phyloP scores from a whole-genome alignment of 1,140 invertebrate genomes.

The Drosophila hydei region DNA sequence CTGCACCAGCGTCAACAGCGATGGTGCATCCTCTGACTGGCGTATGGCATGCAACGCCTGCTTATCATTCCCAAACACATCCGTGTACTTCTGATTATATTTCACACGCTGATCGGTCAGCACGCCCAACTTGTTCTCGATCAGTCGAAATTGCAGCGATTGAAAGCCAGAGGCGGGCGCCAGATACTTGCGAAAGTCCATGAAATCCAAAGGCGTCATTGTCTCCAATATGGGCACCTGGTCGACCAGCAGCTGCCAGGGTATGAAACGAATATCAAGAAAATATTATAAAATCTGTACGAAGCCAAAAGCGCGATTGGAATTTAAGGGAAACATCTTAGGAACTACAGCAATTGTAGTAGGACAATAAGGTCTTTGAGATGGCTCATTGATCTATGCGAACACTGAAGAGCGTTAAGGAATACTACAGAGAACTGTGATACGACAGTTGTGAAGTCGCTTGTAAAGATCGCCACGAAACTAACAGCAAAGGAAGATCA shows the following conservation, averaged over 20 bases:
- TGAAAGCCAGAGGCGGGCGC: constrained; percentile 99
- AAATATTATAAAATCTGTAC: no score
- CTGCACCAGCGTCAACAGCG: constrained; percentile 93
- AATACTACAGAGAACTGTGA: no score
- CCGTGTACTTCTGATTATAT: constrained; percentile 96
- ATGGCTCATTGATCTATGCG: no score
- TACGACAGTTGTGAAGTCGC: no score
- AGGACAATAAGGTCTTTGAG: no score
- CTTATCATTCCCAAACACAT: constrained; percentile 92
- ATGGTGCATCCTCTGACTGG: constrained; percentile 92
- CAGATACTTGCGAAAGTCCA: constrained; percentile 96
- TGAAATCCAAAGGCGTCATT: constrained; percentile 98
- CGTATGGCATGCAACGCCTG: constrained; percentile 89
- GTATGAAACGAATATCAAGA: not conserved
- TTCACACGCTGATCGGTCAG: constrained; percentile 94
- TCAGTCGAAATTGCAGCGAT: constrained; percentile 96
- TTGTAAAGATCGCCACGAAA: no score
- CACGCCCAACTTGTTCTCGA: constrained; percentile 98
- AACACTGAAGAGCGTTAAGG: no score
- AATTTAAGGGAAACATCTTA: no score
- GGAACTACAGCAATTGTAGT: no score
- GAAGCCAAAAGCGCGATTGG: no score
- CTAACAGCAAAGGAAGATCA: no score
- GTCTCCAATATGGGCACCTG: constrained; percentile 99
- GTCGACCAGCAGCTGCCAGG: constrained; percentile 93